Conservation (phyloP, 1,140 invertebrate species). For the Adoxophyes honmai region DNA sequence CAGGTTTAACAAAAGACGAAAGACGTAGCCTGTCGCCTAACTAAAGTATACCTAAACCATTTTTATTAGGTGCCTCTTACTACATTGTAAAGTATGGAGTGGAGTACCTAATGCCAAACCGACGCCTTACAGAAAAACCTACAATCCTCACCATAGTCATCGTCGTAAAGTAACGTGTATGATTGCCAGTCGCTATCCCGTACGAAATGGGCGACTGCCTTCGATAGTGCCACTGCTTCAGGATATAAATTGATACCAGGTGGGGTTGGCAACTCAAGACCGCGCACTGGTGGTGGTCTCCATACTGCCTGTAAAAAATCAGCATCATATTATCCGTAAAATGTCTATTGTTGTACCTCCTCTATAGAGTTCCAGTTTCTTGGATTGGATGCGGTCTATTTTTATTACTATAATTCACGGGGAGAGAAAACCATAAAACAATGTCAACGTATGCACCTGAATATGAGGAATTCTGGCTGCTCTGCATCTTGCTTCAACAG, state of each 20-base stretch:
- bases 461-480: conserved; percentile 54
- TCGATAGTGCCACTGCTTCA: conserved; percentile 59
- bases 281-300: conserved; percentile 47
- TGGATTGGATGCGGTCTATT: no score
- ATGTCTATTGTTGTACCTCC: no score
- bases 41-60: no score
- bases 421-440: no score
- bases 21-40: no score
- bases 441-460: conserved; percentile 54
- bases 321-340: neutral
- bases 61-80: no score
- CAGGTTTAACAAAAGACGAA: no score
- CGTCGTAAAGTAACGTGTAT: conserved; percentile 62
- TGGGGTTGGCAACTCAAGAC: conserved; percentile 29
- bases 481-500: conserved; percentile 51
- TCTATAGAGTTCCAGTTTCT: no score
- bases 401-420: no score
- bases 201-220: conserved; percentile 51
- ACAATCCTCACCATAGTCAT: conserved; percentile 51
- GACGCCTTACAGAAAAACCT: no score
- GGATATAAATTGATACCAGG: conserved; percentile 61
- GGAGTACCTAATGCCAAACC: no score
- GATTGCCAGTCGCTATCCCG: conserved; percentile 61
- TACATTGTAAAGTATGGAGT: no score
- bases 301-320: conserved; percentile 48